phyloP scores from a whole-genome alignment of 2,888 invertebrate genomes.

The Caenorhabditis auriculariae region DNA sequence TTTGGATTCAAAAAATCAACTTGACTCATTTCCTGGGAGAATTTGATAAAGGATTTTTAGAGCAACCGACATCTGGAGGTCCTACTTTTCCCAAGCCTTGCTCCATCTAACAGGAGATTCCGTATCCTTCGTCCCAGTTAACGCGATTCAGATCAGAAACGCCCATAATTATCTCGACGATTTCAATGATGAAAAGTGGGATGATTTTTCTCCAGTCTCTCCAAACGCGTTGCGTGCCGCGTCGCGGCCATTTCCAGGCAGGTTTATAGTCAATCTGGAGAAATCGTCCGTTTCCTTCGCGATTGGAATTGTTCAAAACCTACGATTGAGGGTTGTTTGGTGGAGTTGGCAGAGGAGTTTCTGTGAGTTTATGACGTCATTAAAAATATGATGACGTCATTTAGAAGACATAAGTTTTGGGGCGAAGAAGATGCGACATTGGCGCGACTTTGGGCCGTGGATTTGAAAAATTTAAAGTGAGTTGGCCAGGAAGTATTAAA shows the following conservation, averaged over 20 bases:
- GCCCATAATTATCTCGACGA: conserved; percentile 38
- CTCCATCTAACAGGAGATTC: conserved; percentile 33
- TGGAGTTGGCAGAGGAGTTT: conserved; percentile 18
- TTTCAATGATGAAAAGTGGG: conserved; percentile 26
- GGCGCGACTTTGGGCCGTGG: conserved; percentile 10
- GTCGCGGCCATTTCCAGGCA: conserved; percentile 10
- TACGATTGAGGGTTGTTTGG: conserved; percentile 14
- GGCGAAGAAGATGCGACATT: conserved; percentile 14
- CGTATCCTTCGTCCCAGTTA: conserved; percentile 35
- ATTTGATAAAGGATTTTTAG: background rate
- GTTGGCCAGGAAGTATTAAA: background rate
- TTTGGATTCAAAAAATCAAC: too few relatives aligned
- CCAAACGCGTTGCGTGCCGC: background rate
- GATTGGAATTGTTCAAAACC: conserved; percentile 21
- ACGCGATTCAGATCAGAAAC: conserved; percentile 39
- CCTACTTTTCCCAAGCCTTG: conserved; percentile 36
- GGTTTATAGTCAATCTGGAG: conserved; percentile 34
- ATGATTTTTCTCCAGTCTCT: background rate
- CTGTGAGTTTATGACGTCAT: background rate
- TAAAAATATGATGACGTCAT: background rate
- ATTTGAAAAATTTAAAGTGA: conserved; percentile 7
- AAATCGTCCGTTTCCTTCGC: conserved; percentile 23
- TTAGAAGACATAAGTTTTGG: conserved; percentile 12
- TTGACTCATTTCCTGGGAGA: too few relatives aligned
- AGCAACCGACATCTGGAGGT: conserved; percentile 43